A percentile compares a stretch with the other conserved stretches of the same genome.
Evolutionary conservation across 2,888 invertebrate species (phyloP).

Genomic region (Eulithis prunata): DNA sequence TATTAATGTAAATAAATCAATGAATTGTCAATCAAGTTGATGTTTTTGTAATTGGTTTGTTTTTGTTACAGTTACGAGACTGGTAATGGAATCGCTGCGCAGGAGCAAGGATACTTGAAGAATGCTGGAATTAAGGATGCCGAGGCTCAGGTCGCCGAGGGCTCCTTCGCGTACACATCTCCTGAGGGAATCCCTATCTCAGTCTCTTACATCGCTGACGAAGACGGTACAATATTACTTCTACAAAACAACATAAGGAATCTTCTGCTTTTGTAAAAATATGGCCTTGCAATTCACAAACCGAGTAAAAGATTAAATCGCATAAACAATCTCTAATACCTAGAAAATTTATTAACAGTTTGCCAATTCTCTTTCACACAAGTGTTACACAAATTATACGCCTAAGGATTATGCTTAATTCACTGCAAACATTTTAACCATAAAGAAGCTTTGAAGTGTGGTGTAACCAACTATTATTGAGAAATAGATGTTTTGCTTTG

Average conservation of each 20-base stretch:
- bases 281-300: too few species aligned
- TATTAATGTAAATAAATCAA: constrained; percentile 19
- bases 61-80: constrained; percentile 86
- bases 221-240: constrained; percentile 81
- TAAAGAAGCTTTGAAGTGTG: too few species aligned
- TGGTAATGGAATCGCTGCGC: constrained; percentile 88
- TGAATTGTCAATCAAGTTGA: constrained; percentile 5
- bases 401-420: too few species aligned
- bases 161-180: constrained; percentile 88
- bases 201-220: constrained; percentile 88
- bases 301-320: too few species aligned
- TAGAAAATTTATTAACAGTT: neutral
- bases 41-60: constrained; percentile 22
- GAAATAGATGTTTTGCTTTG: too few species aligned
- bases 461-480: too few species aligned
- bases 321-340: too few species aligned
- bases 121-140: constrained; percentile 87
- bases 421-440: too few species aligned
- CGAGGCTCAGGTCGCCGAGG: constrained; percentile 88
- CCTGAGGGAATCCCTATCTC: constrained; percentile 88
- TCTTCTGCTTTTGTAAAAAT: neutral
- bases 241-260: neutral
- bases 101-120: constrained; percentile 89
- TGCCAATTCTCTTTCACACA: neutral
- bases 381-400: too few species aligned